These are phyloP conservation scores for Notarius quadriscutis DNA, from an alignment of 2,113 vertebrate genomes.

Conservation along the genomic window DNA sequence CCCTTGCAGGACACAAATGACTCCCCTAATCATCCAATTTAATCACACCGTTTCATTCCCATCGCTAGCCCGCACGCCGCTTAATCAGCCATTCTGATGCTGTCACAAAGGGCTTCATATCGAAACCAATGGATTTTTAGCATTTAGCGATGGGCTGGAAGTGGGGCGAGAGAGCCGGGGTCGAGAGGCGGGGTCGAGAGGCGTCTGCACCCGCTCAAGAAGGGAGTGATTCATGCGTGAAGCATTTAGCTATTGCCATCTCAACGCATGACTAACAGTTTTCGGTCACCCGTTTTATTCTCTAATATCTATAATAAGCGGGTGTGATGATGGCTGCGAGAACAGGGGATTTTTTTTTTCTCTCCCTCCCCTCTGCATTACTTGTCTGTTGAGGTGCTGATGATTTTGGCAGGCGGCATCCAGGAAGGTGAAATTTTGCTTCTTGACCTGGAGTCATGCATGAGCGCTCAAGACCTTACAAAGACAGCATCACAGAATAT, in stretches of 20 bases:
- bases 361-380: constrained; percentile 8
- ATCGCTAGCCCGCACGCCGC: constrained; percentile 48
- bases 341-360: constrained; percentile 15
- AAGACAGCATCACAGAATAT: constrained; percentile 24
- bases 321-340: constrained; percentile 53
- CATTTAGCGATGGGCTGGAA: constrained; percentile 53
- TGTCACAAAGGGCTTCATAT: constrained; percentile 63
- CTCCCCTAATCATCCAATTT: constrained; percentile 63
- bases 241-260: constrained; percentile 63
- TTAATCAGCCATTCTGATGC: constrained; percentile 63
- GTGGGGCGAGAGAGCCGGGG: constrained; percentile 33
- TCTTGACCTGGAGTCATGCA: constrained; percentile 10
- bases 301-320: constrained; percentile 64
- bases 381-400: constrained; percentile 19
- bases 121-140: constrained; percentile 66
- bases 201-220: constrained; percentile 43
- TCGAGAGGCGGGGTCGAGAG: constrained; percentile 47
- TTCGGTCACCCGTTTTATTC: constrained; percentile 63
- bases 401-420: constrained; percentile 38
- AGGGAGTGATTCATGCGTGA: constrained; percentile 60
- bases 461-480: background rate
- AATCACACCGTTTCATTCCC: constrained; percentile 63
- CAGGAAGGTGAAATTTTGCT: constrained; percentile 36
- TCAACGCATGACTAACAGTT: constrained; percentile 66
- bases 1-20: constrained; percentile 61